These are phyloP conservation scores for Cheilosia variabilis DNA, from an alignment of 2,888 invertebrate genomes.

Conservation along the genomic window DNA sequence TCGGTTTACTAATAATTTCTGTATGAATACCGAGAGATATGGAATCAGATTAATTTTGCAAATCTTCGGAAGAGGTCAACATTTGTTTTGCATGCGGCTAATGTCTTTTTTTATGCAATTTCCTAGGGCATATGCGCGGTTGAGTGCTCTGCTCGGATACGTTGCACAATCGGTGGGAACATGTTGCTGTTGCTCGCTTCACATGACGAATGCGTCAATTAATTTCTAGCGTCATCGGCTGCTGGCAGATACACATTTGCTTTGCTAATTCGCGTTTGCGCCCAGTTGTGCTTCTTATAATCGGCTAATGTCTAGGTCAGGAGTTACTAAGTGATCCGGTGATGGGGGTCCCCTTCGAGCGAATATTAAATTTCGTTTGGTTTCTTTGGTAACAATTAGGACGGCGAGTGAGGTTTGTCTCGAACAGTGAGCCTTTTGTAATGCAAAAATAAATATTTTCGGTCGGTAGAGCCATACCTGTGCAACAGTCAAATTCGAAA, in stretches of 20 bases:
- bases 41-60: constrained; percentile 68
- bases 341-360: not conserved
- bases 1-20: constrained; percentile 49
- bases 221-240: constrained; percentile 26
- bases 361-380: constrained; percentile 27
- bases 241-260: constrained; percentile 22
- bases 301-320: constrained; percentile 62
- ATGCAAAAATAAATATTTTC: not conserved
- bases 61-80: constrained; percentile 60
- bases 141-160: constrained; percentile 54
- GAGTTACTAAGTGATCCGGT: constrained; percentile 33
- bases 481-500: constrained; percentile 11
- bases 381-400: constrained; percentile 22
- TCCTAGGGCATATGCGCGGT: constrained; percentile 68
- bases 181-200: constrained; percentile 41
- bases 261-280: constrained; percentile 20
- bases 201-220: constrained; percentile 68
- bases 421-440: constrained; percentile 22
- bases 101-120: constrained; percentile 46
- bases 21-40: constrained; percentile 29
- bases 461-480: not conserved
- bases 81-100: constrained; percentile 1
- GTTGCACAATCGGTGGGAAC: constrained; percentile 53
- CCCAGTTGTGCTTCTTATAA: constrained; percentile 17
- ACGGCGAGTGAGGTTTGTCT: constrained; percentile 6